Evolutionary conservation across 2,888 invertebrate genomes (phyloP), one percentile per base, ranked within the genome.

Genomic region (Agrotis ipsilon): DNA sequence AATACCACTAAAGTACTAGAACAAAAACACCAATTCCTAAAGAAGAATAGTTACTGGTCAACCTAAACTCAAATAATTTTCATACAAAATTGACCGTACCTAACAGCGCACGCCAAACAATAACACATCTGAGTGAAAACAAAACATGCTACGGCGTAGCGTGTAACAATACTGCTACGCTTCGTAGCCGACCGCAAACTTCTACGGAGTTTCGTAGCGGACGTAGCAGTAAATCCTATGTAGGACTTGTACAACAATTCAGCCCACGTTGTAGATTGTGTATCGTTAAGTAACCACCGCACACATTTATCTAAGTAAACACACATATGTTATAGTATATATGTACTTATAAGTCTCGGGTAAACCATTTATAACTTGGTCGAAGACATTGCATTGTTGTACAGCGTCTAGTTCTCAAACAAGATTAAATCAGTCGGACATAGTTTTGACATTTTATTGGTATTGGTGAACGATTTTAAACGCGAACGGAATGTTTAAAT

Each of bases 121-220:
- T 77, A 84, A 83, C 80, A 84, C 76, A 72, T 79, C 59, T 68
- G 63, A 64, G 52, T 49, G 74, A 67, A 81, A 84, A 84, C 84
- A 80, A 78, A 81, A 83, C 80, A 75, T 51, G 61, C 77, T 78
- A 81, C 77, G 77, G 39, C 79, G 82, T 86, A 86, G 85, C 76
- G 39, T 84, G 75, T 69, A 81, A 83, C 86, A 87, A 84, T 80
- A 86, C 80, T 58, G 65, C 80, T 82, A 89, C 88, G 88, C 77
- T 85, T 74, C 88, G 88, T 88, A 90, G 87, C 83, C 72, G 66
- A 80, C 83, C 78, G 76, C 82, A 85, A 86, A 88, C 87, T 86
- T 75, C 87, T 84, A 88, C 88, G 76, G 86, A 89, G 85, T 88
- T 89, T 85, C 87, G 91, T 88, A 87, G 89, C 90, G 80, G 77